These are phyloP conservation scores for Torymus tubicola DNA, from an alignment of 2,888 invertebrate species.

Conservation along the genomic window DNA sequence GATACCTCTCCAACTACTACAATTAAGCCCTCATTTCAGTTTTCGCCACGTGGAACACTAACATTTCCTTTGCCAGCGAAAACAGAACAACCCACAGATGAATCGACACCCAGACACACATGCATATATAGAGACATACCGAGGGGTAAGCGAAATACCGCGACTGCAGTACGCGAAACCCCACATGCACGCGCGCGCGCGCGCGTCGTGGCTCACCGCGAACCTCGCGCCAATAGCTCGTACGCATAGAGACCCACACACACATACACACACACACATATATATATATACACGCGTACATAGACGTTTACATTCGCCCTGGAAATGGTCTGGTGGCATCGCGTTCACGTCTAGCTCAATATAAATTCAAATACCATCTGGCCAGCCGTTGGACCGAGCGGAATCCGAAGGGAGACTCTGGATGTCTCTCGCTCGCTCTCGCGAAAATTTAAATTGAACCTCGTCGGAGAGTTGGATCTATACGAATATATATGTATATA, in stretches of 20 bases:
- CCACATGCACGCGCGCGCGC: conserved; percentile 4
- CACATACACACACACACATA: too few relatives aligned
- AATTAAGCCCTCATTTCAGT: too few relatives aligned
- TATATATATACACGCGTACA: background rate
- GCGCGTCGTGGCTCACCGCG: background rate
- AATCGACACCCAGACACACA: too few relatives aligned
- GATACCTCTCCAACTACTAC: too few relatives aligned
- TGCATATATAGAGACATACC: too few relatives aligned
- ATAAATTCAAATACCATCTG: conserved; percentile 58
- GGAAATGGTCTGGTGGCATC: conserved; percentile 28
- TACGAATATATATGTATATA: too few relatives aligned
- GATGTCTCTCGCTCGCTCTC: background rate
- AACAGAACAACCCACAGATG: too few relatives aligned
- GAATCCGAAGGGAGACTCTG: conserved; percentile 50
- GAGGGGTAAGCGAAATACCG: background rate
- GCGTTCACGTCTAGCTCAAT: conserved; percentile 46
- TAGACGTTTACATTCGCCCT: conserved; percentile 9
- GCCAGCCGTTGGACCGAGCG: conserved; percentile 50
- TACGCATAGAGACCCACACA: too few relatives aligned
- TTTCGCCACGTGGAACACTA: too few relatives aligned
- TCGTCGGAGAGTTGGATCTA: background rate
- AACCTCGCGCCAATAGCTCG: too few relatives aligned
- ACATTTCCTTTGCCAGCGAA: too few relatives aligned
- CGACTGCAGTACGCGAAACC: background rate
- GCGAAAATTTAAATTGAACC: conserved; percentile 52